Base-by-base conservation (phyloP, 1,140 invertebrate species). In the Mya arenaria region DNA sequence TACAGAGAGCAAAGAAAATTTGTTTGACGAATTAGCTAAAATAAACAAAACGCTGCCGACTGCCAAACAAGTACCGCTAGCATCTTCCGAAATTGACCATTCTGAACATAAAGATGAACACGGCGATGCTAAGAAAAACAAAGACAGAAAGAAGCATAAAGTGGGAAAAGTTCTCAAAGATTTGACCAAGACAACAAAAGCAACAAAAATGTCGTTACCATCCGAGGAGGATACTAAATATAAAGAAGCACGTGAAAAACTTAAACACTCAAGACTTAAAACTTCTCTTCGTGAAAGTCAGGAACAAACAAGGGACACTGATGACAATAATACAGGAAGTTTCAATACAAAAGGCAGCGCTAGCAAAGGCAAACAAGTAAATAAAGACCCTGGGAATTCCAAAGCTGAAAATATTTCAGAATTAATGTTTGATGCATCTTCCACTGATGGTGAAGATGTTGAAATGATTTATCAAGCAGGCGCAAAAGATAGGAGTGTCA, bases 391-490 rank as follows among this genome's bases (percentile, higher is more conserved):
- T n/a, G n/a, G n/a, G n/a, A 48, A 63, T 8, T 34, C 34, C n/a
- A 0, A 62, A n/a, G 44, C 10, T 52, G 55, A 28, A 13, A 37
- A 2, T 0, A n/a, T 75, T 19, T 44, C n/a, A 19, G 66, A 23
- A 41, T 66, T 62, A 34, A 62, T 52, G 4, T 2, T 8, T 39
- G 62, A 55, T 4, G 52, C 41, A 19, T 71, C 55, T n/a, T 80
- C 77, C 4, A 25, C 62, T 0, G 66, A 60, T 34, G 77, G 63
- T 28, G 77, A 71, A 17, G 65, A 68, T 13, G 66, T 80, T 32
- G 77, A 80, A 44, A 80, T 80, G 77, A 69, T 80, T 10, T 80
- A 80, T 62, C 63, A 80, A 48, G 69, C 74, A n/a, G n/a, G n/a
- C n/a, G n/a, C n/a, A n/a, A n/a, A n/a, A n/a, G n/a, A n/a, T n/a